A percentile compares a stretch with the other conserved stretches of the same genome.
phyloP scores from a whole-genome alignment of 2,113 vertebrate species.

The Egretta garzetta region DNA sequence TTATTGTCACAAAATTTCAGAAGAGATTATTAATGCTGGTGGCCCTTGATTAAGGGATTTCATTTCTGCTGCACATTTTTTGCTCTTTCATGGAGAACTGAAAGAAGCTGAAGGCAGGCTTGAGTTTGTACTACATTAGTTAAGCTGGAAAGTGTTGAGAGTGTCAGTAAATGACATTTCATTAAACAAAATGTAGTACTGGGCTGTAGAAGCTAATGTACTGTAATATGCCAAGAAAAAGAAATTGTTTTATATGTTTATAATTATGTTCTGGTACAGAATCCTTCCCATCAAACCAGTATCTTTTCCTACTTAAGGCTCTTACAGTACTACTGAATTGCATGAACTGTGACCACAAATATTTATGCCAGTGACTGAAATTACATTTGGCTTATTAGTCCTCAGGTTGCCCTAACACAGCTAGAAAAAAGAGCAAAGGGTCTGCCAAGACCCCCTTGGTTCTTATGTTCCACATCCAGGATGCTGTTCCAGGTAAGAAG shows the following conservation, averaged over 20 bases:
- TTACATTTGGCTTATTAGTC: neutral
- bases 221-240: neutral
- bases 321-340: neutral
- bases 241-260: neutral
- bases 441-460: neutral
- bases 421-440: neutral
- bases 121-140: neutral
- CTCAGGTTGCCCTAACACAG: neutral
- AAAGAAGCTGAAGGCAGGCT: neutral
- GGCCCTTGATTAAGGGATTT: neutral
- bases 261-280: neutral
- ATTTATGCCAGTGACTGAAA: neutral
- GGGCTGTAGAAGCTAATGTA: neutral
- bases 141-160: neutral
- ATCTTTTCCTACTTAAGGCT: neutral
- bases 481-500: neutral
- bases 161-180: neutral
- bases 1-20: neutral
- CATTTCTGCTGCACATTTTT: neutral
- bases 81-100: neutral
- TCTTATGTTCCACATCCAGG: neutral
- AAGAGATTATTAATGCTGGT: neutral
- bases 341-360: neutral
- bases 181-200: neutral
- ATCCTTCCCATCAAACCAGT: neutral